These are phyloP conservation scores for Pelodiscus sinensis DNA, from an alignment of 2,113 vertebrate species.

Conservation along the genomic window DNA sequence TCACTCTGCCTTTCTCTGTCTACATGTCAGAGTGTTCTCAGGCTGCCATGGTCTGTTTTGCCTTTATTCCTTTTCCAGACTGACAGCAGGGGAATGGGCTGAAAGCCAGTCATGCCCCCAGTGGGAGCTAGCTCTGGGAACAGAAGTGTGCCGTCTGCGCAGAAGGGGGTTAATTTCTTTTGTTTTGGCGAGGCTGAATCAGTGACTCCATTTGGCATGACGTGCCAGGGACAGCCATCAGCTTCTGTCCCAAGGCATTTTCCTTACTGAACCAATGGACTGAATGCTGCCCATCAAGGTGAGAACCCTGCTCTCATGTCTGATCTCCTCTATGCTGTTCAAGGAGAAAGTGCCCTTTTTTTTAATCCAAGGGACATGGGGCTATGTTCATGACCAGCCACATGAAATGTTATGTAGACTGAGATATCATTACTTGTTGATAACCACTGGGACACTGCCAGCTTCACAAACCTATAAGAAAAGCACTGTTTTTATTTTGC, in stretches of 20 bases:
- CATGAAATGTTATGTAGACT: not conserved
- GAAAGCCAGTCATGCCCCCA: conserved; percentile 16
- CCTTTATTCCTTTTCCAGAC: not conserved
- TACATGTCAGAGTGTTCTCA: conserved; percentile 40
- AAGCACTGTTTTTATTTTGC: not conserved
- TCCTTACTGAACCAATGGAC: not conserved
- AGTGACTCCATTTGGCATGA: not conserved
- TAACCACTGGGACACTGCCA: not conserved
- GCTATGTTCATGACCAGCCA: not conserved
- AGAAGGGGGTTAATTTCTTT: not conserved
- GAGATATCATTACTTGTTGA: not conserved
- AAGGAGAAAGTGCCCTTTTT: not conserved
- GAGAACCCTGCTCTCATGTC: not conserved
- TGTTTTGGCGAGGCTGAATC: not conserved
- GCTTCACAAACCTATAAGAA: not conserved
- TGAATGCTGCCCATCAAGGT: not conserved
- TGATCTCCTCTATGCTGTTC: not conserved
- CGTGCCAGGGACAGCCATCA: not conserved
- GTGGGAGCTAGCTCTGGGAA: not conserved
- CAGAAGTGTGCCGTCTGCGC: rapidly evolving
- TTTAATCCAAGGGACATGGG: not conserved
- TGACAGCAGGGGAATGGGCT: conserved; percentile 33
- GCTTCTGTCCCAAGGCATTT: not conserved
- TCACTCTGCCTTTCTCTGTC: conserved; percentile 38
- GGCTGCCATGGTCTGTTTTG: conserved; percentile 19